Evolutionary conservation across 2,888 invertebrate genomes (phyloP).

Genomic region (Parelbella ahira): DNA sequence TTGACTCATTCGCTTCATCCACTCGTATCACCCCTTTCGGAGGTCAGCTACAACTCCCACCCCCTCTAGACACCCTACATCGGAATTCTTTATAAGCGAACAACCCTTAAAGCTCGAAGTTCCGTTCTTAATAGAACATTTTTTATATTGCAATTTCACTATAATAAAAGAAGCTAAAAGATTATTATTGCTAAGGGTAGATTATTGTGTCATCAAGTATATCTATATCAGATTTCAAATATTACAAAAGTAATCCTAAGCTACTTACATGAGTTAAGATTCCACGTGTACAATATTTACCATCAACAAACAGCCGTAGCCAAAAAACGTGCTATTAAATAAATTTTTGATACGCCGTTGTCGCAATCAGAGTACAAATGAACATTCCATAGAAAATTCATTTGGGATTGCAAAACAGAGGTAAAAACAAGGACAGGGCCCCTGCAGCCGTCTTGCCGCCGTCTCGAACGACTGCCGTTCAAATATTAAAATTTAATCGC

Average conservation of each 20-base stretch:
- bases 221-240: too few relatives aligned
- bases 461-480: constrained; percentile 63
- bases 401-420: constrained; percentile 51
- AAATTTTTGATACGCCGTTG: constrained; percentile 20
- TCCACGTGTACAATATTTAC: too few relatives aligned
- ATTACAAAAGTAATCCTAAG: too few relatives aligned
- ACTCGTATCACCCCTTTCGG: constrained; percentile 53
- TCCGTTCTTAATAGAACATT: background rate
- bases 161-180: too few relatives aligned
- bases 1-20: too few relatives aligned
- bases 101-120: constrained; percentile 29
- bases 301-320: constrained; percentile 2
- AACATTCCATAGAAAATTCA: constrained; percentile 32
- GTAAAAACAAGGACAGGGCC: constrained; percentile 53
- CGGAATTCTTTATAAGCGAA: constrained; percentile 63
- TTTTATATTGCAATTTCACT: constrained; percentile 2
- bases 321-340: constrained; percentile 7
- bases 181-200: too few relatives aligned
- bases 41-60: constrained; percentile 25
- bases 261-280: too few relatives aligned
- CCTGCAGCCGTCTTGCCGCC: constrained; percentile 51
- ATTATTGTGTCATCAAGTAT: too few relatives aligned
- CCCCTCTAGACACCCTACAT: constrained; percentile 48
- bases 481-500: constrained; percentile 82
- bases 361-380: constrained; percentile 25